Percentiles rank a stretch among this genome's conserved stretches.
phyloP scores from a whole-genome alignment of 1,140 invertebrate species.

The Streblospio benedicti region DNA sequence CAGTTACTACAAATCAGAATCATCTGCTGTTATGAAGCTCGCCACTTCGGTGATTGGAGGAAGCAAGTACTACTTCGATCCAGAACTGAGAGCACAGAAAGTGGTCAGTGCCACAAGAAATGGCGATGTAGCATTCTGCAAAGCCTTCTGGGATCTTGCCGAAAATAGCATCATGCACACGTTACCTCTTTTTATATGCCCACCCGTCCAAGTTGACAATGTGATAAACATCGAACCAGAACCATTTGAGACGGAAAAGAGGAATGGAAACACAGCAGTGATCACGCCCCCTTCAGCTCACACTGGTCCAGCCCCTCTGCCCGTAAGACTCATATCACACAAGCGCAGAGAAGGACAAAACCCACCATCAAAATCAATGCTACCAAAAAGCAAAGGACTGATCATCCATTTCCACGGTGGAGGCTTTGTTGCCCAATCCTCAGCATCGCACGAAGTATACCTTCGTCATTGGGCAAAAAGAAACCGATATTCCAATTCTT shows the following conservation, averaged over 20 bases:
- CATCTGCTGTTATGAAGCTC: conserved; percentile 29
- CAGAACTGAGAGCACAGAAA: conserved; percentile 66
- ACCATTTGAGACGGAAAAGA: conserved; percentile 29
- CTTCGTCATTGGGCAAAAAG: conserved; percentile 78
- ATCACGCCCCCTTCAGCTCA: conserved; percentile 77
- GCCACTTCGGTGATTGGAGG: conserved; percentile 41
- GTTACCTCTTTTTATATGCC: conserved; percentile 32
- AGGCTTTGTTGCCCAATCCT: conserved; percentile 93
- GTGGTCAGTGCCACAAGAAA: conserved; percentile 33
- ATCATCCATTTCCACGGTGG: conserved; percentile 95
- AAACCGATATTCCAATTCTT: conserved; percentile 79
- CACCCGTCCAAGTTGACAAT: conserved; percentile 34
- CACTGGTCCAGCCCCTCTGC: conserved; percentile 62
- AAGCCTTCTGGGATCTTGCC: conserved; percentile 86
- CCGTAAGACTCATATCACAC: conserved; percentile 69
- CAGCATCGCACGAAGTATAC: conserved; percentile 86
- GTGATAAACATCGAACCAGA: conserved; percentile 33
- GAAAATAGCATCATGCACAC: conserved; percentile 59
- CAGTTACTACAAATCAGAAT: conserved; percentile 56
- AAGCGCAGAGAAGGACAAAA: conserved; percentile 71
- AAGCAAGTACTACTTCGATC: conserved; percentile 66
- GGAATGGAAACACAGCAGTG: conserved; percentile 42
- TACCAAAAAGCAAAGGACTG: conserved; percentile 52
- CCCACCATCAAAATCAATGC: not conserved
- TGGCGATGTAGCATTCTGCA: conserved; percentile 84